Conservation (phyloP, 2,113 vertebrate species). For the Seriola rivoliana region DNA sequence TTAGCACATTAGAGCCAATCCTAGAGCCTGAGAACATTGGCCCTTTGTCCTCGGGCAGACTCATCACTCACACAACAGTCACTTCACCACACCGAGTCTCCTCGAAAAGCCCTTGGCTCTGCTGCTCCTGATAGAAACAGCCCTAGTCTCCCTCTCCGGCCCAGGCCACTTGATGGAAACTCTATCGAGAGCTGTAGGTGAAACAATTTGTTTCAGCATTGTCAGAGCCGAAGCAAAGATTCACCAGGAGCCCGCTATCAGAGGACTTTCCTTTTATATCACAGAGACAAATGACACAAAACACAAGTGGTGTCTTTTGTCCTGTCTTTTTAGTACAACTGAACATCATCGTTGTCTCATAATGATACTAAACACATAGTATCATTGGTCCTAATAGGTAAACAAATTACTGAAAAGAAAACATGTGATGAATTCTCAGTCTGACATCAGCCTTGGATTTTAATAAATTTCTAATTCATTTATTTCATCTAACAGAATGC, state of each 20-base stretch:
- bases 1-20: conserved; percentile 64
- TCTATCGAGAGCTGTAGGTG: conserved; percentile 24
- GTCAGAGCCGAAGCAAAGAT: background rate
- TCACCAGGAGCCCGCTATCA: background rate
- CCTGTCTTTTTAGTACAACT: background rate
- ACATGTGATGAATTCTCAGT: no score
- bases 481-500: no score
- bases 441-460: no score
- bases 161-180: conserved; percentile 47
- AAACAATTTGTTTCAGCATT: conserved; percentile 38
- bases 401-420: no score
- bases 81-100: conserved; percentile 26
- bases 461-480: no score
- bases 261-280: background rate
- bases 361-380: background rate
- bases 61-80: conserved; percentile 67
- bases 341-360: background rate
- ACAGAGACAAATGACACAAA: conserved; percentile 1
- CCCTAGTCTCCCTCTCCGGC: conserved; percentile 16
- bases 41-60: conserved; percentile 50
- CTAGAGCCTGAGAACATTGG: conserved; percentile 51
- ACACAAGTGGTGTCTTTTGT: background rate
- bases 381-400: no score
- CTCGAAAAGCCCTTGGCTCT: conserved; percentile 48
- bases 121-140: conserved; percentile 41